phyloP scores from a whole-genome alignment of 2,797 vertebrate genomes.

The Carcharodon carcharias region DNA sequence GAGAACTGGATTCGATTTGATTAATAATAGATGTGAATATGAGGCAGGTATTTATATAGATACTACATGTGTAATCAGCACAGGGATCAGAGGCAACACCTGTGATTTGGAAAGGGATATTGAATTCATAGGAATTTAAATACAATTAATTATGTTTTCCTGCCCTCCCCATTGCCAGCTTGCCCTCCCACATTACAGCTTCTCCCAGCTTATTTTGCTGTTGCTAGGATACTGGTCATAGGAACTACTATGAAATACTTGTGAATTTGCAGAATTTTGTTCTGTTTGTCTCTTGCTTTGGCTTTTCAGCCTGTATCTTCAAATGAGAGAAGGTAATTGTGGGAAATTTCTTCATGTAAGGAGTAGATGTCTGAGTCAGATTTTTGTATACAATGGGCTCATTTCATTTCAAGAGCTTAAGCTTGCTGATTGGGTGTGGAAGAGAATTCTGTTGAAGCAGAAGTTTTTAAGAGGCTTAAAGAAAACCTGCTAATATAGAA shows the following conservation, averaged over 20 bases:
- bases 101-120: background rate
- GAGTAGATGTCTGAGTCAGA: background rate
- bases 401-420: background rate
- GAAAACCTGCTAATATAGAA: background rate
- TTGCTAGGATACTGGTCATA: conserved; percentile 27
- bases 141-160: conserved; percentile 17
- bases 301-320: background rate
- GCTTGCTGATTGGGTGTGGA: background rate
- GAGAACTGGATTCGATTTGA: background rate
- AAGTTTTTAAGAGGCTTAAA: background rate
- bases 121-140: conserved; percentile 27
- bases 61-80: background rate
- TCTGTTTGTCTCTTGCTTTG: background rate
- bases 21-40: background rate
- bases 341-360: background rate
- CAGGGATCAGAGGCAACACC: conserved; percentile 7
- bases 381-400: background rate
- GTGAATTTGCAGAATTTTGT: conserved; percentile 19
- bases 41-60: background rate
- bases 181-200: conserved; percentile 14
- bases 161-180: background rate
- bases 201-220: background rate
- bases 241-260: background rate
- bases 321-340: background rate
- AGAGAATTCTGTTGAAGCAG: background rate